Conservation (phyloP, 2,113 vertebrate genomes). For the Galbula dea region DNA sequence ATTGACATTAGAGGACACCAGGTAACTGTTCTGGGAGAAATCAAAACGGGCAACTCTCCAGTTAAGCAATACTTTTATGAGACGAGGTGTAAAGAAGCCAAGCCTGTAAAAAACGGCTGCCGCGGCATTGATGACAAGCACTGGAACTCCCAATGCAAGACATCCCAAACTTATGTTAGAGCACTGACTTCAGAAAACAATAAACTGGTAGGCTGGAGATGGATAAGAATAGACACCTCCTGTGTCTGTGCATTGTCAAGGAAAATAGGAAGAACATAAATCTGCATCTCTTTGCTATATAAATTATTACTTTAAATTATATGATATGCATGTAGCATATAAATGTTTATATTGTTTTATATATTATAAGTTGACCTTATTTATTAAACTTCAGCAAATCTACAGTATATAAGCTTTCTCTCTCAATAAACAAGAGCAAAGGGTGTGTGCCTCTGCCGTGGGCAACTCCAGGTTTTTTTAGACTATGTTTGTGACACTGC, state of each 20-base stretch:
- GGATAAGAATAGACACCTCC: conserved; percentile 98
- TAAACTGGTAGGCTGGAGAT: conserved; percentile 86
- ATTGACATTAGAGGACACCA: conserved; percentile 84
- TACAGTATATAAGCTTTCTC: conserved; percentile 80
- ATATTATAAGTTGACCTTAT: conserved; percentile 95
- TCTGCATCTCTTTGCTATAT: conserved; percentile 80
- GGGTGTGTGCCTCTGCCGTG: conserved; percentile 74
- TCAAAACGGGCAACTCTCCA: conserved; percentile 82
- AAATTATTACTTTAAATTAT: conserved; percentile 99
- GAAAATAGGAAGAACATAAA: conserved; percentile 89
- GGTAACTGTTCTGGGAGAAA: conserved; percentile 88
- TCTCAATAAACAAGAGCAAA: conserved; percentile 77
- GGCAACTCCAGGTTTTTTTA: conserved; percentile 64
- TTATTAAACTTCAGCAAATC: conserved; percentile 91
- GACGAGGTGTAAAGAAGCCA: conserved; percentile 85
- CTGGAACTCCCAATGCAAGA: conserved; percentile 99
- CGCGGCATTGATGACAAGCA: conserved; percentile 95
- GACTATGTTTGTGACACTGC: conserved; percentile 61
- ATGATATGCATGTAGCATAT: conserved; percentile 98
- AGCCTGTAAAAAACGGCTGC: conserved; percentile 86
- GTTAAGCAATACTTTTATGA: conserved; percentile 98
- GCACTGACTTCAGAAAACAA: conserved; percentile 87
- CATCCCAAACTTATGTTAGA: conserved; percentile 90
- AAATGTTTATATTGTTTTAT: conserved; percentile 96
- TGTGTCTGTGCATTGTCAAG: conserved; percentile 94